These are phyloP conservation scores for Pammene fasciana DNA, from an alignment of 2,888 invertebrate genomes.

Conservation along the genomic window DNA sequence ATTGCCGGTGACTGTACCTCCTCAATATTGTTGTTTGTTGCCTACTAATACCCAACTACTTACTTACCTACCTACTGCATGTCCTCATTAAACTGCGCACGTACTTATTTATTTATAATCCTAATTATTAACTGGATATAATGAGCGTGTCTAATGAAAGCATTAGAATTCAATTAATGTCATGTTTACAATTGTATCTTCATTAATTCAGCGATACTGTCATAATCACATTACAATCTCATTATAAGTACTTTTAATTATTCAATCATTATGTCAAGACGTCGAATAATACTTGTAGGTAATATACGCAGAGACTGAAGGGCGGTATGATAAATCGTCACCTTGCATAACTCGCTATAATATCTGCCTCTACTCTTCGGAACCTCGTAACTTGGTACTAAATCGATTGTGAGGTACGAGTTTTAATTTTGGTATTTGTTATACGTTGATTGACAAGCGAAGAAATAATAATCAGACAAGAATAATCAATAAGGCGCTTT, in stretches of 20 bases:
- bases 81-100: too few relatives aligned
- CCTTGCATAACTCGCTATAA: too few relatives aligned
- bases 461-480: background rate
- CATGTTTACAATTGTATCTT: background rate
- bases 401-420: too few relatives aligned
- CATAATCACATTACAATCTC: background rate
- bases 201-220: constrained; percentile 20
- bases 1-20: too few relatives aligned
- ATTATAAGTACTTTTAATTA: constrained; percentile 8
- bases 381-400: background rate
- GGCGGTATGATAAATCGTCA: background rate
- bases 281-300: background rate
- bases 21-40: too few relatives aligned
- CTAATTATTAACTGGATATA: background rate
- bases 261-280: constrained; percentile 9
- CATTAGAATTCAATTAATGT: background rate
- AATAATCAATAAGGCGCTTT: too few relatives aligned
- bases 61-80: too few relatives aligned
- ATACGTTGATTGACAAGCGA: background rate
- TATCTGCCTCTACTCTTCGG: too few relatives aligned
- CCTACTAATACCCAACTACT: too few relatives aligned
- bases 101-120: too few relatives aligned
- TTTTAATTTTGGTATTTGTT: too few relatives aligned
- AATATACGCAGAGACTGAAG: background rate
- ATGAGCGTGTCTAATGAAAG: background rate